These are phyloP conservation scores for Psilopogon haemacephalus DNA, from an alignment of 2,113 vertebrate species.

Conservation along the genomic window DNA sequence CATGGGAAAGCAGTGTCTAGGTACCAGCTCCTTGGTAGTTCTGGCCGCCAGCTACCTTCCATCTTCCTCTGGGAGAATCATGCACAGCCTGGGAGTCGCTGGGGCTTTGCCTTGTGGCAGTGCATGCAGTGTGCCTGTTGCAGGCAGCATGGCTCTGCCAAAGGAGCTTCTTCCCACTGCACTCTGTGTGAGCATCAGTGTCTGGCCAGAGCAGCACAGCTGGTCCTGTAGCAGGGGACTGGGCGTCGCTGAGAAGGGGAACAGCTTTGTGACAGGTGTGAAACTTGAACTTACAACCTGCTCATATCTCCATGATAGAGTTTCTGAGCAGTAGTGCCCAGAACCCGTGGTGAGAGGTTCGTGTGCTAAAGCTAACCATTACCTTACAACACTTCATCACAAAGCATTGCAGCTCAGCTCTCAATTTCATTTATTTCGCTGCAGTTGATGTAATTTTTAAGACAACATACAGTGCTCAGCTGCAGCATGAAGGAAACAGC, in stretches of 20 bases:
- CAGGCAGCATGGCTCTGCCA: not conserved
- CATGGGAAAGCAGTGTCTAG: not conserved
- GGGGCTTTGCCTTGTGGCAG: not conserved
- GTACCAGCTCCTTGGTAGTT: not conserved
- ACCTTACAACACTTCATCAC: not conserved
- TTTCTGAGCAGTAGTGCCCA: not conserved
- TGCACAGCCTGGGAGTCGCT: too few species aligned
- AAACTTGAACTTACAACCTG: not conserved
- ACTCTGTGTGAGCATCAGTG: not conserved
- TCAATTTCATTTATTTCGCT: not conserved
- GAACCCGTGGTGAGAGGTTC: not conserved
- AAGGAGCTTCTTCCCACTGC: not conserved
- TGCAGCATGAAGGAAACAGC: not conserved
- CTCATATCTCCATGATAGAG: not conserved
- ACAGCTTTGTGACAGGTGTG: not conserved
- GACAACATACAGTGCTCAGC: not conserved
- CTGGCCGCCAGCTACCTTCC: not conserved
- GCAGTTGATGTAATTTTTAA: not conserved
- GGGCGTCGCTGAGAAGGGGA: not conserved
- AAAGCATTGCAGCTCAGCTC: not conserved
- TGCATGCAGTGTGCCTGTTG: not conserved
- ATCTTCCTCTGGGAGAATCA: not conserved
- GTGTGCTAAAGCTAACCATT: conserved; percentile 6
- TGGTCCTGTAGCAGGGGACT: not conserved
- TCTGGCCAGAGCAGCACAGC: not conserved